Conservation (phyloP, 2,888 invertebrate species). For the Lochmaea capreae region DNA sequence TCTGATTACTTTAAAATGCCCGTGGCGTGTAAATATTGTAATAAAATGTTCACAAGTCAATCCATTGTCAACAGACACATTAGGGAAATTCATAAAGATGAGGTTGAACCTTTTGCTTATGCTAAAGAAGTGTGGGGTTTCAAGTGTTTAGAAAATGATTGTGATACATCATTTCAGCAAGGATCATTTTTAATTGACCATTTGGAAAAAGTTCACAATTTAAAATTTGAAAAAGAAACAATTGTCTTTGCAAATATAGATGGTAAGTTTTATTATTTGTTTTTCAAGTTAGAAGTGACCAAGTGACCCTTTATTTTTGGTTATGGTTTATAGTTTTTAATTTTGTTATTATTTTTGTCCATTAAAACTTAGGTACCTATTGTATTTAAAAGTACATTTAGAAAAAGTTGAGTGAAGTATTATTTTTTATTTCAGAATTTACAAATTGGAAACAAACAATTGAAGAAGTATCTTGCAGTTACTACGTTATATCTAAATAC, state of each 20-base stretch:
- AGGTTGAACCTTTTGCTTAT: slow-evolving; percentile 1
- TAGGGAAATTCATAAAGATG: slow-evolving; percentile 7
- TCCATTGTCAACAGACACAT: slow-evolving; percentile 8
- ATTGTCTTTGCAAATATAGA: slow-evolving; percentile 3
- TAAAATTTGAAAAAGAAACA: slow-evolving; percentile 3
- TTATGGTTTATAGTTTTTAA: too few species aligned
- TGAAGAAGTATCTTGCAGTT: background rate
- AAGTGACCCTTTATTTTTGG: too few species aligned
- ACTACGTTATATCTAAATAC: background rate
- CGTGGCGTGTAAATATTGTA: background rate
- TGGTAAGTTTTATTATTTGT: background rate
- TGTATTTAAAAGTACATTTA: too few species aligned
- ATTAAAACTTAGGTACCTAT: too few species aligned
- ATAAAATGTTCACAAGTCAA: slow-evolving; percentile 10
- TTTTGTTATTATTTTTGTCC: too few species aligned
- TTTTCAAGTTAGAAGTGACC: too few species aligned
- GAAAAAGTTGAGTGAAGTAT: too few species aligned
- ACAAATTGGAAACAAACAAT: background rate
- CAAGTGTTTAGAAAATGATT: slow-evolving; percentile 10
- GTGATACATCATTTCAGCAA: slow-evolving; percentile 7
- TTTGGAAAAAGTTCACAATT: slow-evolving; percentile 11
- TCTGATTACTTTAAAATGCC: background rate
- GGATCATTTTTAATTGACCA: slow-evolving; percentile 7
- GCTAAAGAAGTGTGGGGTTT: slow-evolving; percentile 12
- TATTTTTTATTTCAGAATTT: slow-evolving; percentile 10